A percentile compares a stretch with the other conserved stretches of the same genome.
phyloP scores from a whole-genome alignment of 2,113 vertebrate species.

The Sphaerodactylus townsendi region DNA sequence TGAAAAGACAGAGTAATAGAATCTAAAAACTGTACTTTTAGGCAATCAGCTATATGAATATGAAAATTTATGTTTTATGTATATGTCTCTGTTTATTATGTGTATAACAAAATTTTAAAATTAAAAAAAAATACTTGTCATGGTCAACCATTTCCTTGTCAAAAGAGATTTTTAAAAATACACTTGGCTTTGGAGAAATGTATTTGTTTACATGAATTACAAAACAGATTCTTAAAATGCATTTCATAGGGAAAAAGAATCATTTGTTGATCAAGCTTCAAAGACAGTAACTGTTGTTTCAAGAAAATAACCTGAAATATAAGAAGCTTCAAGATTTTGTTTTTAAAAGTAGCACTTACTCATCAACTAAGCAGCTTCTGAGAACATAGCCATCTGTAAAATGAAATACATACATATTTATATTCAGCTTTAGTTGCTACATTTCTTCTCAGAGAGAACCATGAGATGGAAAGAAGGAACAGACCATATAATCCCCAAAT shows the following conservation, averaged over 20 bases:
- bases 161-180: neutral
- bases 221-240: neutral
- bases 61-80: too few species aligned
- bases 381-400: constrained; percentile 89
- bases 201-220: neutral
- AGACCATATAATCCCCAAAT: neutral
- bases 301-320: neutral
- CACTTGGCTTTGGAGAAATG: neutral
- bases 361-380: constrained; percentile 72
- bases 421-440: constrained; percentile 13
- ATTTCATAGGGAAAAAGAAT: neutral
- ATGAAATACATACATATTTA: constrained; percentile 42
- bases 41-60: too few species aligned
- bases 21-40: too few species aligned
- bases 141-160: neutral
- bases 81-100: too few species aligned
- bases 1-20: too few species aligned
- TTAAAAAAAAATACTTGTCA: too few species aligned
- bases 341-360: constrained; percentile 80
- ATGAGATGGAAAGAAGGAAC: neutral
- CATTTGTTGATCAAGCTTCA: neutral
- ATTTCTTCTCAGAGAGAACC: constrained; percentile 7
- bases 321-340: neutral
- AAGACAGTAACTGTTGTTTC: neutral
- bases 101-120: too few species aligned